Percentiles rank a stretch among this genome's conserved stretches.
Evolutionary conservation across 2,113 vertebrate species (phyloP).

Genomic region (Pelodiscus sinensis): DNA sequence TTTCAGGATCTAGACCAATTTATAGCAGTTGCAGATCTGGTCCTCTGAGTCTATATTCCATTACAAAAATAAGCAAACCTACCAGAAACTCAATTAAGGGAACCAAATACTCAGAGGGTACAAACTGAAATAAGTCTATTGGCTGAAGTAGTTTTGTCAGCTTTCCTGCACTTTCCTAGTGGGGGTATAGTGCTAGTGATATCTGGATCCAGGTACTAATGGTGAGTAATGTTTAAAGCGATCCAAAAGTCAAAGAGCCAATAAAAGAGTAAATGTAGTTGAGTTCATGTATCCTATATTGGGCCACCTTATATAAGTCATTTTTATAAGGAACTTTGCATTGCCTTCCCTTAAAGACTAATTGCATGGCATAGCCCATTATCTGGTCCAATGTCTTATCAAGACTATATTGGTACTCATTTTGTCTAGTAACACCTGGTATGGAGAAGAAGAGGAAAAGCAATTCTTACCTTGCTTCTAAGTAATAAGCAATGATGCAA

Average conservation of each 20-base stretch:
- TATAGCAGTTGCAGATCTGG: neutral
- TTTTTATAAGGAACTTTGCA: slow-evolving; percentile 58
- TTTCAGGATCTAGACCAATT: neutral
- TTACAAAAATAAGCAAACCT: neutral
- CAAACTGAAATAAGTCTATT: neutral
- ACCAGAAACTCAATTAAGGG: neutral
- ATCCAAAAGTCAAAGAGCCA: slow-evolving; percentile 30
- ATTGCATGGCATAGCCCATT: slow-evolving; percentile 47
- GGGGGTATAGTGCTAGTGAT: slow-evolving; percentile 32
- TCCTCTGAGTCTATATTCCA: neutral
- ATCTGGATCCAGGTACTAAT: slow-evolving; percentile 20
- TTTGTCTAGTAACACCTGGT: slow-evolving; percentile 22
- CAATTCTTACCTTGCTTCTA: neutral
- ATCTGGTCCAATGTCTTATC: slow-evolving; percentile 41
- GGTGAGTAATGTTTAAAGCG: neutral
- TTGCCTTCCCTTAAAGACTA: slow-evolving; percentile 34
- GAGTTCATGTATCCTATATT: slow-evolving; percentile 6
- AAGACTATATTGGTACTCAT: neutral
- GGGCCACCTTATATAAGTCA: neutral
- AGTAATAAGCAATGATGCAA: slow-evolving; percentile 43
- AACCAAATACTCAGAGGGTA: neutral
- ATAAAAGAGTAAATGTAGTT: neutral
- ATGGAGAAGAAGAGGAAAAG: slow-evolving; percentile 39
- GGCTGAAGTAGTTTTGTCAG: neutral
- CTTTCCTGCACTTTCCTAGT: neutral